Conservation (phyloP, 2,113 vertebrate genomes). For the Saguinus midas region DNA sequence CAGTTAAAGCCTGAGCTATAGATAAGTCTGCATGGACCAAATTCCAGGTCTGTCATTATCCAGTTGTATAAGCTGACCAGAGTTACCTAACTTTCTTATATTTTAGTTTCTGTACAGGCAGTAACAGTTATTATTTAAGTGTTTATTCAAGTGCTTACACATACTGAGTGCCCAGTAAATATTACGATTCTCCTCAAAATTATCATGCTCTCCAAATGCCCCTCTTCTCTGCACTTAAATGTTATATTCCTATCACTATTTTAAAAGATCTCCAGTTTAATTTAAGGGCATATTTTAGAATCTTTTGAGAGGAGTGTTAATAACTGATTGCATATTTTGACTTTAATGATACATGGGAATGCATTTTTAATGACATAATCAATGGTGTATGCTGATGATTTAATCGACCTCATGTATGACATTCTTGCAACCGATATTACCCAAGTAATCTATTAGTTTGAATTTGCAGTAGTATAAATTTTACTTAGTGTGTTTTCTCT, state of each 20-base stretch:
- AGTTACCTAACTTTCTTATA: background rate
- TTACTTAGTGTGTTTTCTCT: background rate
- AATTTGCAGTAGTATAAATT: background rate
- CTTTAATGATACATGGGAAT: background rate
- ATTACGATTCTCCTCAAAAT: background rate
- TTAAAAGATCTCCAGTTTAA: slow-evolving; percentile 1
- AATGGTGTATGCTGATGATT: background rate
- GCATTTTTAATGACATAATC: slow-evolving; percentile 54
- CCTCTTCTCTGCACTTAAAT: background rate
- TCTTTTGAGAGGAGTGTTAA: slow-evolving; percentile 27
- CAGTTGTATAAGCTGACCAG: background rate
- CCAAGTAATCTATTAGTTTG: background rate
- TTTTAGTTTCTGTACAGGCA: background rate
- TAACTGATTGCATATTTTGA: background rate
- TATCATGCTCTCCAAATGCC: background rate
- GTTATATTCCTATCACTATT: background rate
- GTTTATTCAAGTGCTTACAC: background rate
- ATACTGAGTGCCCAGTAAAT: background rate
- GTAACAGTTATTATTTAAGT: background rate
- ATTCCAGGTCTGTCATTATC: background rate
- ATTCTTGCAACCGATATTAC: background rate
- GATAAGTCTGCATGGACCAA: background rate
- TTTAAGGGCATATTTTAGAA: slow-evolving; percentile 14
- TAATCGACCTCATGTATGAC: background rate
- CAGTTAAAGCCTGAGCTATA: background rate